These are phyloP conservation scores for Mugil cephalus DNA, from an alignment of 2,113 vertebrate genomes.

Conservation along the genomic window DNA sequence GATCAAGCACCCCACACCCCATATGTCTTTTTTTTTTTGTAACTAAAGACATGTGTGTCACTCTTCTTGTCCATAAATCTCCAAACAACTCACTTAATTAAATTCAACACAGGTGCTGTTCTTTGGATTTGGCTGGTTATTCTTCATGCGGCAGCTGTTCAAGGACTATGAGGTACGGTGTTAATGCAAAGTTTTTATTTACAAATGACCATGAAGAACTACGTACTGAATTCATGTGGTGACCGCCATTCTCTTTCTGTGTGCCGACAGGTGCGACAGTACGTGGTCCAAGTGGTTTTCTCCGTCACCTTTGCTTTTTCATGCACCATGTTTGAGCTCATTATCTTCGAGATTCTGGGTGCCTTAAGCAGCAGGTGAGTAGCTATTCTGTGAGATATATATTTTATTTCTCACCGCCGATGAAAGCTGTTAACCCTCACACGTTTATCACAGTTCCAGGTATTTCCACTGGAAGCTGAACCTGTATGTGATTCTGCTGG, in stretches of 20 bases:
- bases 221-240: not conserved
- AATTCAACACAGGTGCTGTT: slow-evolving; percentile 88
- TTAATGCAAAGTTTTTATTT: not conserved
- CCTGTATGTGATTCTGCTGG: slow-evolving; percentile 95
- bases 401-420: not conserved
- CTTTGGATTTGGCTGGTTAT: slow-evolving; percentile 98
- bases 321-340: slow-evolving; percentile 99
- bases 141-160: slow-evolving; percentile 97
- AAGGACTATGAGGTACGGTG: slow-evolving; percentile 95
- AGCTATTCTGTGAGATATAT: not conserved
- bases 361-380: slow-evolving; percentile 94
- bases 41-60: too few species aligned
- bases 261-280: slow-evolving; percentile 90
- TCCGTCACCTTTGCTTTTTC: slow-evolving; percentile 98
- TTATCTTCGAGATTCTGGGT: slow-evolving; percentile 99
- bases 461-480: slow-evolving; percentile 99
- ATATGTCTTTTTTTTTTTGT: too few species aligned
- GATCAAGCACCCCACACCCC: too few species aligned
- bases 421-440: not conserved
- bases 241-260: not conserved
- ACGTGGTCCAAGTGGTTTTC: slow-evolving; percentile 97
- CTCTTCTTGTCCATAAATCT: not conserved
- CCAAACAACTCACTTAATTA: not conserved
- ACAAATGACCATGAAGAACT: not conserved
- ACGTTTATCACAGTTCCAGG: slow-evolving; percentile 87